Evolutionary conservation across 2,113 vertebrate species (phyloP), one percentile per base, ranked within the genome.

Genomic region (Tautogolabrus adspersus): DNA sequence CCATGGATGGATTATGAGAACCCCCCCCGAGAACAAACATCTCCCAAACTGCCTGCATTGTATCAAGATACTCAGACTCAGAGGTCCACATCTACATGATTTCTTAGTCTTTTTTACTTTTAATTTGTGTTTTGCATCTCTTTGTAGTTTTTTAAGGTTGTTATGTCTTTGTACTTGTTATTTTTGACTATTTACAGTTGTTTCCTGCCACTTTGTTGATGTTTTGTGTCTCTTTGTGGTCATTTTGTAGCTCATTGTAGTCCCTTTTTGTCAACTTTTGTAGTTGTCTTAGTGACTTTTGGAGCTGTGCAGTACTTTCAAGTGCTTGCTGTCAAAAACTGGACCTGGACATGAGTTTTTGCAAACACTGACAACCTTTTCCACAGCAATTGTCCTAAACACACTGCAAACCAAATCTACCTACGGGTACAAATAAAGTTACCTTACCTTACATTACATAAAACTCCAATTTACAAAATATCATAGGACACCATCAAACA

Each of bases 1-100:
- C 63, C 12, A 23, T n/a, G 2, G 37, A 77, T 5, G n/a, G 30
- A 60, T 59, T 63, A 67, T 40, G 40, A 75, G 47, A 79, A 77
- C 57, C 21, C 23, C 54, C 22, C 21, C 16, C n/a, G 18, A 21
- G 57, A 46, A 19, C 58, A 51, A 9, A 56, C 21, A 69, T 19
- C 12, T n/a, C 6, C 30, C 18, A 22, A n/a, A 8, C 23, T 11
- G 56, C 9, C 60, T 23, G 7, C 46, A 55, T 0, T 23, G 7
- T 7, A 49, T 15, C 22, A 59, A 59, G 11, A 42, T 19, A 26
- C 10, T 21, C 23, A 23, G 11, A 64, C 19, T 1, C 2, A 8
- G 58, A 64, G 37, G 72, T 40, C 38, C 11, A 3, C 2, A 2
- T 2, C 1, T 2, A 10, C 1, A 0, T 51, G 0, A 21, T 34